Evolutionary conservation across 2,797 vertebrate species (phyloP), one percentile per base, ranked within the genome.

Genomic region (Anableps anableps): DNA sequence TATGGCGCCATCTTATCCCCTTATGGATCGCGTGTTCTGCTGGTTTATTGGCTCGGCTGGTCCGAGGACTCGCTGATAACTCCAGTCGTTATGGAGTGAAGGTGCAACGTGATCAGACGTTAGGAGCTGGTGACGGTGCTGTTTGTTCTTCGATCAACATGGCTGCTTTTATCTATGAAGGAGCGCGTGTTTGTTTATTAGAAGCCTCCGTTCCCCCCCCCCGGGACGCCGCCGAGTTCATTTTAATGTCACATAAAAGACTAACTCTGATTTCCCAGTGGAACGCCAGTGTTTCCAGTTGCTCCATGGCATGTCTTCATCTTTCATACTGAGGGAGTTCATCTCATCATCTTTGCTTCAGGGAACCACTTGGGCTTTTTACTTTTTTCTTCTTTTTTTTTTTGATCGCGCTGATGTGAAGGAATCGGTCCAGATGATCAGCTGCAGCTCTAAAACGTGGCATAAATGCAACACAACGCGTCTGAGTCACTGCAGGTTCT

Each of bases 31-130:
- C 26, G 47, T 41, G 73, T 76, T 83, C 17, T 34, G 34, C 81
- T 83, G 86, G 82, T 85, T 88, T 88, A 85, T 83, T 48, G 86
- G 77, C 79, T 81, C 68, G 68, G 82, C 81, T 83, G 81, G 88
- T 77, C 5, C 29, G 31, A 10, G 23, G 53, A 55, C 23, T 26
- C 7, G 38, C 21, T 38, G 14, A 38, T 48, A 81, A 76, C 83
- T 7, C 1, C 60, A 66, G 66, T n/a, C 71, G 71, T 14, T 0
- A 23, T 36, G 72, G 48, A 31, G 31, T 26, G 5, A 3, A 36
- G 6, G 41, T 4, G 5, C 41, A 0, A 14, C 6, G 47, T 51
- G 68, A 75, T 43, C 87, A n/a, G 70, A 21, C 78, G 10, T 80
- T 68, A 34, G 11, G 79, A 79, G 83, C 75, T 38, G 19, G 43